Base-by-base conservation (phyloP, 2,888 invertebrate species). In the Microplitis deprimator region DNA sequence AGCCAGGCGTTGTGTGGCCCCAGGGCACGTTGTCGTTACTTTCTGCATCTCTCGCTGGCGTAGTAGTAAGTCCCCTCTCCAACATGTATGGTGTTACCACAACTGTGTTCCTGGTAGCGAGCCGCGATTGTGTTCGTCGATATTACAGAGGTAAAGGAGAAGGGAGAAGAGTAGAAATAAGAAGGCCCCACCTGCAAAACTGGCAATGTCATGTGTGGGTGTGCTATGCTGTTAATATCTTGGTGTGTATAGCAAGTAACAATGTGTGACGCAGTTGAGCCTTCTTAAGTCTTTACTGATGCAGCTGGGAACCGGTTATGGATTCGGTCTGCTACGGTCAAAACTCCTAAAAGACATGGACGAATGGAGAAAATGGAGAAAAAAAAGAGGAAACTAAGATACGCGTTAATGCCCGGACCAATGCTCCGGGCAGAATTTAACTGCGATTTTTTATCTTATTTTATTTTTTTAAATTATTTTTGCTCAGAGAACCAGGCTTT, bases 271-370 rank as follows among this genome's bases (percentile, higher is more conserved):
- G 65, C 50, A 13, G 50, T 50, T 50, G 65, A 13, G 10, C 38
- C 29, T 16, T 64, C 59, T 41, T 62, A 17, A 70, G 70, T 29
- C 62, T 16, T 41, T 40, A 87, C 65, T 62, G 79, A 20, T 85
- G 88, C 88, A 88, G 88, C 89, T 89, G 89, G 88, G 88, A 89
- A 89, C 89, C 89, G 89, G 89, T 89, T 89, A 88, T 87, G 84
- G 85, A 60, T 67, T 67, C 65, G 61, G 64, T 62, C 67, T 64
- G 50, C 61, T 41, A 64, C 67, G 50, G 65, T 65, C 40, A 64
- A 65, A 76, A 76, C 71, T 69, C 71, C 76, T 76, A 76, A 76
- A 76, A 76, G 76, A 76, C 76, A 39, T 68, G 38, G 20, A 65
- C 64, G 61, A 39, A 71, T 40, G 16, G 71, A 59, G 62, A 39